Conservation (phyloP, 1,140 invertebrate species). For the Pantala flavescens region DNA sequence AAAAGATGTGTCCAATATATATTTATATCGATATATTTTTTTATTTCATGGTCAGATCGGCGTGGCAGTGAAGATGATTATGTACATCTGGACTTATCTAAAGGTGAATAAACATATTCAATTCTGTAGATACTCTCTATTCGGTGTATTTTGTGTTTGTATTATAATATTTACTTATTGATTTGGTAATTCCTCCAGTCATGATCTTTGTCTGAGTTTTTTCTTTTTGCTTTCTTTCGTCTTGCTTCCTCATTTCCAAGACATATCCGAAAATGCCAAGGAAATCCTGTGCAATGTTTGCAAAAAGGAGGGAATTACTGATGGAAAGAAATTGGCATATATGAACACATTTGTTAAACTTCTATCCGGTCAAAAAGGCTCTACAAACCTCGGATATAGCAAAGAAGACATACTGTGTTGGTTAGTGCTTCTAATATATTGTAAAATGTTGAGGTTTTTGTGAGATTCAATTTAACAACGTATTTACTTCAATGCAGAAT, state of each 20-base stretch:
- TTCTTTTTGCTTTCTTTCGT: background rate
- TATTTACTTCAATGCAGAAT: too few species aligned
- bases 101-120: constrained; percentile 12
- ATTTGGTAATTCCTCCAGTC: too few species aligned
- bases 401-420: constrained; percentile 36
- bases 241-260: background rate
- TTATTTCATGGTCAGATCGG: constrained; percentile 16
- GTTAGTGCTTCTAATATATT: constrained; percentile 27
- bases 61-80: constrained; percentile 21
- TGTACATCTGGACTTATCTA: constrained; percentile 20
- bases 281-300: constrained; percentile 22
- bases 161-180: too few species aligned
- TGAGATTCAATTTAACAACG: too few species aligned
- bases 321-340: constrained; percentile 37
- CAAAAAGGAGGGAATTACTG: constrained; percentile 33
- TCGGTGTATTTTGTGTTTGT: background rate
- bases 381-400: constrained; percentile 28
- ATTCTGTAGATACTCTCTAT: background rate
- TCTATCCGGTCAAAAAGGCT: constrained; percentile 30
- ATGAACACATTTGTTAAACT: constrained; percentile 42
- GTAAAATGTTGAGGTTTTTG: too few species aligned
- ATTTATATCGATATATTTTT: background rate
- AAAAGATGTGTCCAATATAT: background rate
- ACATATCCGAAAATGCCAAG: constrained; percentile 14
- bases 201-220: background rate